phyloP scores from a whole-genome alignment of 1,140 invertebrate genomes.

The Pseudomyrmex concolor region DNA sequence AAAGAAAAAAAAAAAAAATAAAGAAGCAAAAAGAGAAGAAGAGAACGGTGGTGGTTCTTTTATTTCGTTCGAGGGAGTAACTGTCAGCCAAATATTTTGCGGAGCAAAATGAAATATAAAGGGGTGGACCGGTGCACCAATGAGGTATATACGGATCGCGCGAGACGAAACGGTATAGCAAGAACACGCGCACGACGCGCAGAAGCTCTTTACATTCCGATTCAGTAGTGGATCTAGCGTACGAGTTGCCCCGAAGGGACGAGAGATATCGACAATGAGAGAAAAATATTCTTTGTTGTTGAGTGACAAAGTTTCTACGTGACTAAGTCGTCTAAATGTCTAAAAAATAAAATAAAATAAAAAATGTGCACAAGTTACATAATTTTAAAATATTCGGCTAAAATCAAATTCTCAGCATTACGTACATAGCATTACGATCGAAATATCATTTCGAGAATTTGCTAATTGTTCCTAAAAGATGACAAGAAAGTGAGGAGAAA shows the following conservation, averaged over 20 bases:
- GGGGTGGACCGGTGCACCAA: constrained; percentile 69
- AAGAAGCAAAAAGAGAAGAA: constrained; percentile 30
- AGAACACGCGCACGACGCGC: constrained; percentile 1
- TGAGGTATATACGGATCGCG: constrained; percentile 64
- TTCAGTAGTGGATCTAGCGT: constrained; percentile 33
- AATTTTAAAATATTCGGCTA: background rate
- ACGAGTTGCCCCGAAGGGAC: background rate
- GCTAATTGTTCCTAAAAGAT: background rate
- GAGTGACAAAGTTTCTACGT: background rate
- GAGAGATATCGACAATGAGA: background rate
- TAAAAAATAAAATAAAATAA: background rate
- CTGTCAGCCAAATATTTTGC: constrained; percentile 76
- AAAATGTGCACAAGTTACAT: background rate
- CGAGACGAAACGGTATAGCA: constrained; percentile 20
- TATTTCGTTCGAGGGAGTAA: constrained; percentile 77
- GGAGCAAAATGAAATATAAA: constrained; percentile 76
- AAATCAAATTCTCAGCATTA: background rate
- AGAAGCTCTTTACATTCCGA: constrained; percentile 19
- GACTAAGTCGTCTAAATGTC: no score
- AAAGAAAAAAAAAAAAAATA: constrained; percentile 9
- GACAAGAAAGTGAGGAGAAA: constrained; percentile 11
- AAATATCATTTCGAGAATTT: background rate
- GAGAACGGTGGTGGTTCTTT: constrained; percentile 66
- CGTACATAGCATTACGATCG: background rate
- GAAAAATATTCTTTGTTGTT: background rate